Evolutionary conservation across 2,113 vertebrate genomes (phyloP), one percentile per base, ranked within the genome.

Genomic region (Campylomormyrus tamandua): DNA sequence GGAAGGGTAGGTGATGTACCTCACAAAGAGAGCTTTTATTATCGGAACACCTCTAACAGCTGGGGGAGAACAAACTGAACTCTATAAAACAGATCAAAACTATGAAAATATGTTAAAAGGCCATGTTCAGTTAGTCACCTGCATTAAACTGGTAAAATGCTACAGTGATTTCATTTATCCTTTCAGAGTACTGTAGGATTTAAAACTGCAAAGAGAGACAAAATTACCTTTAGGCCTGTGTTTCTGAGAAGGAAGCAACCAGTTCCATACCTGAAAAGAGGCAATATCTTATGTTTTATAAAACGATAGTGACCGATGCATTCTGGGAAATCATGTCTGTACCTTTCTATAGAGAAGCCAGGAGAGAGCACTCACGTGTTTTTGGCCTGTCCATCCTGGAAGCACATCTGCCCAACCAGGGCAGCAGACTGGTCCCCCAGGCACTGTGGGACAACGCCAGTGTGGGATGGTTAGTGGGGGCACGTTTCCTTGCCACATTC

Each of bases 381-480:
- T 96, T 99, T 99, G 90, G 98, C 97, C 91, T 98, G 97, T 49
- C 98, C 98, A 74, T 98, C 96, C 89, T 94, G 93, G 90, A 99
- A 98, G 92, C 98, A 99, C 98, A 98, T 98, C 94, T 99, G 98
- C 92, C 98, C 98, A 87, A 99, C 98, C 74, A 99, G 95, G 45
- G 98, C 98, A 86, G 98, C 98, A 80, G 97, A 98, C 88, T 99
- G 98, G 94, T 99, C 98, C n/a, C 98, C 98, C 77, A 99, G 95
- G 94, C 98, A 99, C 98, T 99, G 94, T n/a, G 91, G 92, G 1
- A 93, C 83, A 84, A 21, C 10, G 1, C 1, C 24, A 45, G 83
- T 84, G 45, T 0, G 39, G 42, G 0, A 24, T 45, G 8, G 10
- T 84, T 48, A 45, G 45, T n/a, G 83, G 21, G 62, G 62, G 2